Evolutionary conservation across 1,140 invertebrate genomes (phyloP).

Genomic region (Wiebesia pumilae): DNA sequence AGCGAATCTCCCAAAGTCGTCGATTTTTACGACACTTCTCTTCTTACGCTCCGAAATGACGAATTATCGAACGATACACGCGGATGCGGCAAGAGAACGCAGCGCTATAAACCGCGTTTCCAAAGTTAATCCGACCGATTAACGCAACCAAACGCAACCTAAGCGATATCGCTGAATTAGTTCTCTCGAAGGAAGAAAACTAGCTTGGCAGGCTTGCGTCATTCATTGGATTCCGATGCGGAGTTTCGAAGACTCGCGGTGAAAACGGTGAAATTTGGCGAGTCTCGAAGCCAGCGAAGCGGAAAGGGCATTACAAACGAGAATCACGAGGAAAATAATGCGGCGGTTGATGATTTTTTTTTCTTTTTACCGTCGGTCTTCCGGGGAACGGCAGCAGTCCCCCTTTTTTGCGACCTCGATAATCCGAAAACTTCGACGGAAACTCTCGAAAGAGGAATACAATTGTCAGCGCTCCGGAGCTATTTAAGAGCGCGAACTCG

Average conservation of each 20-base stretch:
- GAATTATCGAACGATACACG: too few relatives aligned
- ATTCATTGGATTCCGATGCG: background rate
- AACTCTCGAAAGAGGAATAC: background rate
- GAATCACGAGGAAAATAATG: background rate
- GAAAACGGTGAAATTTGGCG: background rate
- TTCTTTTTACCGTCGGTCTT: too few relatives aligned
- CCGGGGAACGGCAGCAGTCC: background rate
- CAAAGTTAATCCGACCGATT: background rate
- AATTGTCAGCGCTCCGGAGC: too few relatives aligned
- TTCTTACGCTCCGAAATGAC: too few relatives aligned
- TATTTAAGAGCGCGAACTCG: background rate
- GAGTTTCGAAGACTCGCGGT: background rate
- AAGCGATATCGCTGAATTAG: background rate
- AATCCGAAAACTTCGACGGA: background rate
- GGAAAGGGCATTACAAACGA: background rate
- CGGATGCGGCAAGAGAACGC: too few relatives aligned
- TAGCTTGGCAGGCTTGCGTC: background rate
- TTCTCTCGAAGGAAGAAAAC: background rate
- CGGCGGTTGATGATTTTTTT: background rate
- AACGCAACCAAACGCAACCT: background rate
- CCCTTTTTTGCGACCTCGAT: background rate
- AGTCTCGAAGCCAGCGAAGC: background rate
- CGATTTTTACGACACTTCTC: too few relatives aligned
- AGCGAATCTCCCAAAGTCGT: too few relatives aligned
- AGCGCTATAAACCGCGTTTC: too few relatives aligned